Conservation (phyloP, 2,113 vertebrate species). For the Urocynchramus pylzowi region DNA sequence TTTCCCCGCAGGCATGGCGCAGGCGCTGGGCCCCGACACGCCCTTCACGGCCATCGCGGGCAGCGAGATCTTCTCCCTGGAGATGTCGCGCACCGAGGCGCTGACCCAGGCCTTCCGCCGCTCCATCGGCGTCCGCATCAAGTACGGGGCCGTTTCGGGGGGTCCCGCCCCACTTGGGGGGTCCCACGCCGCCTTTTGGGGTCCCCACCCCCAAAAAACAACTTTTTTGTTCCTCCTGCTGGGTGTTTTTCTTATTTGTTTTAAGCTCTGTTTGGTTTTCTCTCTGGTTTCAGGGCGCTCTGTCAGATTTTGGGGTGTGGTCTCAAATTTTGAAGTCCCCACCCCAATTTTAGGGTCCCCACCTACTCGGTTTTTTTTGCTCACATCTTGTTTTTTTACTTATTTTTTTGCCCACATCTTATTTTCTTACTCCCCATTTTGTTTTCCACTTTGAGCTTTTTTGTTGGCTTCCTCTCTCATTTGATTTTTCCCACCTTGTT, state of each 20-base stretch:
- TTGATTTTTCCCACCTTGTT: fast-evolving
- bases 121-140: neutral
- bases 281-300: fast-evolving
- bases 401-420: fast-evolving
- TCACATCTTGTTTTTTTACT: fast-evolving
- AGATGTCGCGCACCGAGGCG: neutral
- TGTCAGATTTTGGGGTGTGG: fast-evolving
- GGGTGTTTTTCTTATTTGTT: fast-evolving
- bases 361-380: fast-evolving
- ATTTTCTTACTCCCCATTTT: fast-evolving
- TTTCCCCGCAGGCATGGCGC: neutral
- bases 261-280: fast-evolving
- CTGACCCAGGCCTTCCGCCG: neutral
- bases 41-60: neutral
- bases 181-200: too few species aligned
- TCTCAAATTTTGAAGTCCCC: neutral
- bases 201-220: fast-evolving
- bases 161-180: neutral
- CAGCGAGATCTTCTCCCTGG: neutral
- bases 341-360: neutral
- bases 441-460: fast-evolving
- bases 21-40: neutral
- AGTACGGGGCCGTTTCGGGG: neutral
- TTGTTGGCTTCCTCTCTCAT: fast-evolving
- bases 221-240: too few species aligned